These are phyloP conservation scores for Eupeodes luniger DNA, from an alignment of 2,888 invertebrate species.

Conservation along the genomic window DNA sequence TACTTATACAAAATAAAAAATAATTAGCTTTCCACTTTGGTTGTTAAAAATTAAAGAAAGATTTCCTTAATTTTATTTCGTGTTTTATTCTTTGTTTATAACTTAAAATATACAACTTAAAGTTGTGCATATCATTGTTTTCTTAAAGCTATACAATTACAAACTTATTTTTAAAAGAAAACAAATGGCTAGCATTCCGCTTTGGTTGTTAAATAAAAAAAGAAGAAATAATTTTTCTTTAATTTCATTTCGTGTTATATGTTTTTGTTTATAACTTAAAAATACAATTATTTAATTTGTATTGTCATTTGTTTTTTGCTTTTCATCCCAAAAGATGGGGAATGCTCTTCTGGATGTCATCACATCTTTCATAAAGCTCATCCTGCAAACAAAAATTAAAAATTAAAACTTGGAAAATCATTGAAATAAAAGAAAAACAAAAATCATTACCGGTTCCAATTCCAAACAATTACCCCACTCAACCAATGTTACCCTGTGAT, in stretches of 20 bases:
- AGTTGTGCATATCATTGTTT: not conserved
- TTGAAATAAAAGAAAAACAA: not conserved
- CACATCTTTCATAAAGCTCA: constrained; percentile 92
- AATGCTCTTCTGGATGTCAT: constrained; percentile 87
- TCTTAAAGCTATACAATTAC: constrained; percentile 56
- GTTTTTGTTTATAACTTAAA: constrained; percentile 22
- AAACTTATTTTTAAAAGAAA: constrained; percentile 57
- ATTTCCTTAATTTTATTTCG: constrained; percentile 46
- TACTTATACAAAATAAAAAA: constrained; percentile 62
- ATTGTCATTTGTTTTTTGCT: constrained; percentile 1
- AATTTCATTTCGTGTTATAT: constrained; percentile 49
- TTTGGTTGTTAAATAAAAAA: constrained; percentile 61
- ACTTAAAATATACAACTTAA: constrained; percentile 48
- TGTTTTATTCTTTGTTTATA: constrained; percentile 29
- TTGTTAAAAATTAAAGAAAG: constrained; percentile 48
- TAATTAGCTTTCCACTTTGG: constrained; percentile 73
- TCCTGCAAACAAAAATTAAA: constrained; percentile 85
- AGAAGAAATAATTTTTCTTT: not conserved
- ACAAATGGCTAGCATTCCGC: constrained; percentile 72
- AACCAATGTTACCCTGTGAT: constrained; percentile 94
- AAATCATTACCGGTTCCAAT: constrained; percentile 89
- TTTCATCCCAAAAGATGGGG: constrained; percentile 81
- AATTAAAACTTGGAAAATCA: not conserved
- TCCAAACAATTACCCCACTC: constrained; percentile 97
- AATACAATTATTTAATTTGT: constrained; percentile 46